These are phyloP conservation scores for Eilema caniola DNA, from an alignment of 2,888 invertebrate species.

Conservation along the genomic window DNA sequence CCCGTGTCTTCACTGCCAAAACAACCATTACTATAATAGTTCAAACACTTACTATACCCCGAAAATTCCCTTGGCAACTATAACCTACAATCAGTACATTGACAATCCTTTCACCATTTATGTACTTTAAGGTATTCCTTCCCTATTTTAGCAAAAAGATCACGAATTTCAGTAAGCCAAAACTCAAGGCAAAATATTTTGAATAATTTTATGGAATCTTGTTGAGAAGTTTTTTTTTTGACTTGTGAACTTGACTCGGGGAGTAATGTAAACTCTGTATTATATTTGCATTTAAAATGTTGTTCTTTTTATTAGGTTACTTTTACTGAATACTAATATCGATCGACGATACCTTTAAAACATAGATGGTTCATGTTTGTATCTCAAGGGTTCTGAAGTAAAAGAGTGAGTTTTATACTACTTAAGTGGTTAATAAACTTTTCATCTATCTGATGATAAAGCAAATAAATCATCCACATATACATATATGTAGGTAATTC, in stretches of 20 bases:
- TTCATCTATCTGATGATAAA: too few relatives aligned
- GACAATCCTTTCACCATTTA: slow-evolving; percentile 41
- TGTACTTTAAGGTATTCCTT: slow-evolving; percentile 29
- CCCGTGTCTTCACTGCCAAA: too few relatives aligned
- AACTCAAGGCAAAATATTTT: slow-evolving; percentile 28
- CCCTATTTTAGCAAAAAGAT: slow-evolving; percentile 24
- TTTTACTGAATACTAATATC: slow-evolving; percentile 19
- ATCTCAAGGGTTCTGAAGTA: not conserved
- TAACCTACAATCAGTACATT: slow-evolving; percentile 26
- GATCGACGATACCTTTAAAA: not conserved
- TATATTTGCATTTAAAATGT: slow-evolving; percentile 41
- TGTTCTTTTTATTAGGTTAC: slow-evolving; percentile 25
- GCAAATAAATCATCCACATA: too few relatives aligned
- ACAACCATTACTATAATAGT: slow-evolving; percentile 20
- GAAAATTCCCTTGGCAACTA: slow-evolving; percentile 36
- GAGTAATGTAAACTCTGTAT: slow-evolving; percentile 28
- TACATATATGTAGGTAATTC: too few relatives aligned
- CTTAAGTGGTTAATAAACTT: too few relatives aligned
- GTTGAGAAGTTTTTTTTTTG: slow-evolving; percentile 26
- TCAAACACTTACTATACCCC: slow-evolving; percentile 26
- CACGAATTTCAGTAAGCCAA: slow-evolving; percentile 23
- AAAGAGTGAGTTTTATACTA: too few relatives aligned
- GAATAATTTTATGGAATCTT: slow-evolving; percentile 34
- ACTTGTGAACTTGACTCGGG: slow-evolving; percentile 31
- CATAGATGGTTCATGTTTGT: not conserved